Evolutionary conservation across 1,140 invertebrate genomes (phyloP).

Genomic region (Nylanderia fulva): DNA sequence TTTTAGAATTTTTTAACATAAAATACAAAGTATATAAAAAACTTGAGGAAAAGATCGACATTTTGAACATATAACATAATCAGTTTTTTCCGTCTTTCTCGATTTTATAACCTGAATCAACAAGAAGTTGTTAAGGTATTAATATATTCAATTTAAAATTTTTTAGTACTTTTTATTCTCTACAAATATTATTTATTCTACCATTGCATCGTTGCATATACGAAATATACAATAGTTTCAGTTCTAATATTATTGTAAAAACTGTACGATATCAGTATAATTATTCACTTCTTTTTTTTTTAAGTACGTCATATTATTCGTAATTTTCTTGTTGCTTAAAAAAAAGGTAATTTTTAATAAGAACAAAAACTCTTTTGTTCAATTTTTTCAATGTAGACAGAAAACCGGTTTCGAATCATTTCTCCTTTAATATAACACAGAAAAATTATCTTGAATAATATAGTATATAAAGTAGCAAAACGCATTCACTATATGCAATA

Average conservation of each 20-base stretch:
- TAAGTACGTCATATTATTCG: not conserved
- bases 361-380: too few relatives aligned
- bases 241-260: not conserved
- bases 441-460: not conserved
- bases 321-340: not conserved
- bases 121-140: not conserved
- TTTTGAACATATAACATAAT: not conserved
- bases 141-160: not conserved
- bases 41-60: not conserved
- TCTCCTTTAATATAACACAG: not conserved
- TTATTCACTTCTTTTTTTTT: not conserved
- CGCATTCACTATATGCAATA: not conserved
- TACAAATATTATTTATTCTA: conserved; percentile 3
- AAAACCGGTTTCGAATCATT: not conserved
- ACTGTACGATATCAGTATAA: not conserved
- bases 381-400: not conserved
- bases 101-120: not conserved
- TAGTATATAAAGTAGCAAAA: not conserved
- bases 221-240: not conserved
- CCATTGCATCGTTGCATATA: not conserved
- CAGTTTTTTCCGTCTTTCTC: not conserved
- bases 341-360: not conserved
- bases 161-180: not conserved
- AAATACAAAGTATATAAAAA: not conserved
- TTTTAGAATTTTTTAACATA: not conserved